These are phyloP conservation scores for Drosophila neocordata DNA, from an alignment of 1,140 invertebrate genomes.

Conservation along the genomic window DNA sequence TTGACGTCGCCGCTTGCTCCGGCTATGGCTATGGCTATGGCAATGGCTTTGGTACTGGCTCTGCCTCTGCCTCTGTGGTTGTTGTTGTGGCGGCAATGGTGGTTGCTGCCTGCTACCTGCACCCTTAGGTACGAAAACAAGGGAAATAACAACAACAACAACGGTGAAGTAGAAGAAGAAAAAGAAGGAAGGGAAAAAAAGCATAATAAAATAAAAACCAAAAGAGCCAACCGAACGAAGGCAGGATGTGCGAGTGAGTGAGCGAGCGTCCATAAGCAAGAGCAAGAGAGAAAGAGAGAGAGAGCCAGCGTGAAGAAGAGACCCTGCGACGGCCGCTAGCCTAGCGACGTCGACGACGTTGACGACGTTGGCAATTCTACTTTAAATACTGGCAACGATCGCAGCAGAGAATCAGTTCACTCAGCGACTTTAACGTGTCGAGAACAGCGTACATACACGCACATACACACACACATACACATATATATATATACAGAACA, in stretches of 20 bases:
- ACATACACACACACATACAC: slow-evolving; percentile 2
- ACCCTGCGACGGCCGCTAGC: slow-evolving; percentile 1
- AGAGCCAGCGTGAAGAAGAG: slow-evolving; percentile 15
- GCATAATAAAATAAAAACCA: slow-evolving; percentile 23
- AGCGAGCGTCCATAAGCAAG: neutral
- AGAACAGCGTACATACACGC: slow-evolving; percentile 54
- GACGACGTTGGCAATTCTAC: slow-evolving; percentile 68
- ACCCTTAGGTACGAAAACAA: slow-evolving; percentile 57
- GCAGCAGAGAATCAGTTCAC: slow-evolving; percentile 82
- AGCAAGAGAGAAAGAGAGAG: slow-evolving; percentile 15
- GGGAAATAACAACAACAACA: slow-evolving; percentile 6
- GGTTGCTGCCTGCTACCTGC: slow-evolving; percentile 79
- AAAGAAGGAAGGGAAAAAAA: slow-evolving; percentile 22
- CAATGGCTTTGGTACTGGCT: neutral
- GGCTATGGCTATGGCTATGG: neutral
- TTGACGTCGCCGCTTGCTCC: slow-evolving; percentile 27
- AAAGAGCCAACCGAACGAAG: slow-evolving; percentile 66
- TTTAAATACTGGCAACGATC: slow-evolving; percentile 82
- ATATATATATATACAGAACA: slow-evolving; percentile 3
- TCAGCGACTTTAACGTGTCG: slow-evolving; percentile 82
- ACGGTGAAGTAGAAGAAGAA: neutral
- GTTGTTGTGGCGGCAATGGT: slow-evolving; percentile 82
- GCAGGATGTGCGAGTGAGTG: slow-evolving; percentile 30
- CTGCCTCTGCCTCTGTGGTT: slow-evolving; percentile 22
- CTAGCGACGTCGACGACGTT: slow-evolving; percentile 25